Base-by-base conservation (phyloP, 1,140 invertebrate species). In the Ceratoteleas bidentatus region DNA sequence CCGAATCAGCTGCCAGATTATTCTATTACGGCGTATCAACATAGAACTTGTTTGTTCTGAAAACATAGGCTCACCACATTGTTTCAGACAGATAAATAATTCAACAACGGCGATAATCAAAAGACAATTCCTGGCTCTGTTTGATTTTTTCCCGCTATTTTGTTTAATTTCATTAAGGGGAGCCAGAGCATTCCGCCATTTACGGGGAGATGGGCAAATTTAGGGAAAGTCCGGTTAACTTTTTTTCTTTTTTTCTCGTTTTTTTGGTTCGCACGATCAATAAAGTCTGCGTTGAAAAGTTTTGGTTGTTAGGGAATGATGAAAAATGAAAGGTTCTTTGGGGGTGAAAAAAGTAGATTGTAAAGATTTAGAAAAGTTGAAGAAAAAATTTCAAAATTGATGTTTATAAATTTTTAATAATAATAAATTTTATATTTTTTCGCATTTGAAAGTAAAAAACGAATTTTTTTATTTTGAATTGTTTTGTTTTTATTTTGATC, bases 1-100 rank as follows among this genome's bases (percentile, higher is more conserved):
- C 87, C 88, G 88, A 91, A 91, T 91, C 91, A 90, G 90, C 89
- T 90, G 91, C 89, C 90, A 92, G 91, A 92, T 92, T 92, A 92
- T 92, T 92, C 91, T 92, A 92, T 92, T 92, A 92, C 90, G 88
- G 90, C 88, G 91, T 91, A 92, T 92, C 91, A 92, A 92, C 91
- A 92, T 91, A 76, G 87, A 86, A 86, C 84, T 87, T 92, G 91
- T 92, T 92, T 92, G 88, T 85, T 91, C 87, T 90, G 90, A 92
- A 92, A 92, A 92, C 90, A 92, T 86, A 83, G 81, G 86, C 84
- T 87, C 85, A 86, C 87, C 90, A 88, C 88, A 91, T 91, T 92
- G 91, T 92, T 91, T 90, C 91, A 91, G 85, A 83, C 87, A 89
- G 90, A 91, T 92, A 91, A 92, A 92, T 90, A 91, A 92, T 91